Conservation (phyloP, 2,113 vertebrate genomes). For the Oryzias javanicus region DNA sequence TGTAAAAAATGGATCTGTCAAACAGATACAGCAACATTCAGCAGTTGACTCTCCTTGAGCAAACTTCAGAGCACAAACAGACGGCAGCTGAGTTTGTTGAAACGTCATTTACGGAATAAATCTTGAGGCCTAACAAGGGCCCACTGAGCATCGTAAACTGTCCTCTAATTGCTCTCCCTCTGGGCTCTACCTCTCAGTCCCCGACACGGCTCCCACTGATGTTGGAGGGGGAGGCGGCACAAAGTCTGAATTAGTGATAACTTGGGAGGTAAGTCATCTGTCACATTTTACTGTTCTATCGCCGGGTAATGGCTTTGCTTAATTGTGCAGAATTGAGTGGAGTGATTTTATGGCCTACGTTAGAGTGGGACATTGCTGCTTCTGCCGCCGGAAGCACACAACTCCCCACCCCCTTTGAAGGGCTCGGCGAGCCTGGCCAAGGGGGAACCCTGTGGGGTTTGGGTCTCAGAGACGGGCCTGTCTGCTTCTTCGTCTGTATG, state of each 20-base stretch:
- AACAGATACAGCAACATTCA: too few relatives aligned
- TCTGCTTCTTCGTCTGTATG: slow-evolving; percentile 75
- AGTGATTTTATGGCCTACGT: slow-evolving; percentile 68
- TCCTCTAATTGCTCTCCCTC: slow-evolving; percentile 58
- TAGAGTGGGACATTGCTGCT: slow-evolving; percentile 49
- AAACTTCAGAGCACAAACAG: too few relatives aligned
- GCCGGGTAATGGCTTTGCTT: slow-evolving; percentile 72
- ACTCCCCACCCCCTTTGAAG: slow-evolving; percentile 47
- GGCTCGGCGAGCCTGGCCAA: not conserved
- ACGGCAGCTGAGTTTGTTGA: too few relatives aligned
- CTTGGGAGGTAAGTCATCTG: slow-evolving; percentile 95
- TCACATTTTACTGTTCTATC: slow-evolving; percentile 74
- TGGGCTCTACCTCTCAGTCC: slow-evolving; percentile 79
- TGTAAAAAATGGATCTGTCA: too few relatives aligned
- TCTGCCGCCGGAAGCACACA: slow-evolving; percentile 52
- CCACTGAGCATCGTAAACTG: slow-evolving; percentile 57
- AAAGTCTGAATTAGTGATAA: slow-evolving; percentile 95
- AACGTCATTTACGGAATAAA: too few relatives aligned
- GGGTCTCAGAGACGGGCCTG: slow-evolving; percentile 52
- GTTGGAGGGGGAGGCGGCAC: slow-evolving; percentile 94
- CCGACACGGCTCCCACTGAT: slow-evolving; percentile 90
- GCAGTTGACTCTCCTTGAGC: too few relatives aligned
- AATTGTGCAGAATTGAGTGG: slow-evolving; percentile 79
- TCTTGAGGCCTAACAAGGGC: not conserved
- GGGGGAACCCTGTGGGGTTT: slow-evolving; percentile 1